phyloP scores from a whole-genome alignment of 2,888 invertebrate genomes.

The Choreutis nemorana region DNA sequence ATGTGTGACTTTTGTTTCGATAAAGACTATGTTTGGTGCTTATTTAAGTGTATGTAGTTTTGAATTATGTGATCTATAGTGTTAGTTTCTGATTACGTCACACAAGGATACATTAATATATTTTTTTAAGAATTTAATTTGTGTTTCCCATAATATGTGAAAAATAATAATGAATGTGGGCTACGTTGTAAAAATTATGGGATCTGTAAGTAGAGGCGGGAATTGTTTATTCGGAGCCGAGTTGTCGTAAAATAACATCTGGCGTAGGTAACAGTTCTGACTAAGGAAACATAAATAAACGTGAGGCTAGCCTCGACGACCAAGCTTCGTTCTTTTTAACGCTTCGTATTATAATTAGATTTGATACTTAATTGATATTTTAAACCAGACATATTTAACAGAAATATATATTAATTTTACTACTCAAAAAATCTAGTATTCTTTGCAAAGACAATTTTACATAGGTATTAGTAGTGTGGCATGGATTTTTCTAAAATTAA shows the following conservation, averaged over 20 bases:
- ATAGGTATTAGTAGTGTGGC: no score
- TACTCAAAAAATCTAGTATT: no score
- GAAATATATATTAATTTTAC: no score
- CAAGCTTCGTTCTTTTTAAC: conserved; percentile 13
- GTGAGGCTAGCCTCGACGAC: conserved; percentile 33
- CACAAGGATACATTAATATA: no score
- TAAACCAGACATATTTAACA: no score
- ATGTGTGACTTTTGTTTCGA: conserved; percentile 25
- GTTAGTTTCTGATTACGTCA: no score
- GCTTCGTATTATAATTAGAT: conserved; percentile 17
- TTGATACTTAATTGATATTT: neutral
- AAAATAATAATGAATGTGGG: no score
- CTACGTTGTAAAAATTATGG: no score
- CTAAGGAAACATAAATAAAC: conserved; percentile 62
- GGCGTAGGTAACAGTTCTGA: conserved; percentile 55
- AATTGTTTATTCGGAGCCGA: conserved; percentile 38
- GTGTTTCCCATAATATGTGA: neutral
- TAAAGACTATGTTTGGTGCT: conserved; percentile 19
- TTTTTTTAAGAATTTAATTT: no score
- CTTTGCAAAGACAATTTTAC: no score
- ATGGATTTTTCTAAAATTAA: no score
- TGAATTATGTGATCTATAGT: conserved; percentile 20
- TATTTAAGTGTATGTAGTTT: conserved; percentile 16
- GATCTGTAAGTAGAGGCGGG: neutral
- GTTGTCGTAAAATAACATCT: conserved; percentile 60